Conservation (phyloP, 2,113 vertebrate species). For the Paedocypris sp. region DNA sequence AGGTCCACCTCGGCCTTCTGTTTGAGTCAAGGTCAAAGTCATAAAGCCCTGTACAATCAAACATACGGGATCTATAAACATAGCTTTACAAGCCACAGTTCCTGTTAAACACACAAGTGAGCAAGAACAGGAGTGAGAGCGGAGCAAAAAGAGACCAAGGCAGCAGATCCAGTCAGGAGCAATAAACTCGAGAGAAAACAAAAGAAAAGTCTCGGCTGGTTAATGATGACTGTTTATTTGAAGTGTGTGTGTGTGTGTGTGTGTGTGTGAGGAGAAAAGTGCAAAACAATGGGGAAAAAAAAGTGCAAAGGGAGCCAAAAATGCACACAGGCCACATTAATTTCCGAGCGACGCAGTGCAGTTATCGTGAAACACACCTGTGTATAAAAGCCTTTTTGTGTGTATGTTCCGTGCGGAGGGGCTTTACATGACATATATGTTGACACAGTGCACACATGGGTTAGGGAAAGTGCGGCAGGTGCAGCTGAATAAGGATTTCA, state of each 20-base stretch:
- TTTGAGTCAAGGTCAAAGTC: conserved; percentile 24
- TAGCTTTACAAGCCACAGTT: conserved; percentile 18
- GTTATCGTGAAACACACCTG: conserved; percentile 21
- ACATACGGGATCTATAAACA: conserved; percentile 28
- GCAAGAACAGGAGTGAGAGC: neutral
- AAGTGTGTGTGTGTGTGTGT: neutral
- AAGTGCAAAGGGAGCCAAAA: neutral
- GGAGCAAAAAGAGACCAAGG: neutral
- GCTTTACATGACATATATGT: conserved; percentile 4
- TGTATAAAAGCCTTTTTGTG: neutral
- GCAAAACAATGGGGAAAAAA: neutral
- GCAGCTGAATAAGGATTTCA: conserved; percentile 17
- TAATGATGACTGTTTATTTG: neutral
- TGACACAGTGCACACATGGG: conserved; percentile 7
- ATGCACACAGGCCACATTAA: neutral
- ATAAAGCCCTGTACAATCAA: conserved; percentile 27
- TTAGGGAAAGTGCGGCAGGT: conserved; percentile 5
- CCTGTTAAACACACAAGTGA: conserved; percentile 15
- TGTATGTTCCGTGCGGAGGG: neutral
- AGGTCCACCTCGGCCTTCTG: neutral
- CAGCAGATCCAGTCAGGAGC: neutral
- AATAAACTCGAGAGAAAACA: neutral
- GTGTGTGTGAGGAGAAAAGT: neutral
- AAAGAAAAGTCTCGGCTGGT: neutral
- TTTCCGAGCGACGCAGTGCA: neutral